Evolutionary conservation across 2,113 vertebrate species (phyloP), one percentile per base, ranked within the genome.

Genomic region (Oncorhynchus nerka): DNA sequence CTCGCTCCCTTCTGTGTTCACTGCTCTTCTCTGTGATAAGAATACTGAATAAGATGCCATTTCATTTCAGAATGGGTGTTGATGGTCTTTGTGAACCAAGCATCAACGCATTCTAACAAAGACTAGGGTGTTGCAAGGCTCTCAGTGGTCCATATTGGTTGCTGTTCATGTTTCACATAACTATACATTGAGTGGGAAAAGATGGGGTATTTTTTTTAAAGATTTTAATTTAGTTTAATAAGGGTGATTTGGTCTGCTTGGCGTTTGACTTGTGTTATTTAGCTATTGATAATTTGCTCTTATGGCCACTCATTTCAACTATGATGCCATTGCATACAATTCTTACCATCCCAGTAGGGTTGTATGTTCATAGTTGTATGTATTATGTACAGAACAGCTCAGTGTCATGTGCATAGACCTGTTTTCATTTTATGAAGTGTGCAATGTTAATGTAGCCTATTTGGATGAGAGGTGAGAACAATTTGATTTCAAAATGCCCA

Each of bases 21-120:
- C 73, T 81, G 74, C 83, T 87, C 89, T 84, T 55, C 85, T 90
- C 91, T 94, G 93, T 94, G 93, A 93, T 86, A 90, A 82, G 93
- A 94, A 94, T 93, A 93, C 93, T 91, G 93, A 94, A 90, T 91
- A 92, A 93, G 92, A 92, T 90, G 89, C 91, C 91, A 88, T 93
- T 92, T 93, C 91, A 92, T 93, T 92, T 93, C 87, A 92, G 88
- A 87, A 89, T 87, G 91, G 90, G 87, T 89, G 90, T 88, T 90
- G 89, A 92, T 86, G 83, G 77, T 84, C 92, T 92, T 92, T 93
- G 92, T 89, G 84, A 89, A 79, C 66, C 79, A 30, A 81, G 85
- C 85, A 68, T 75, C 74, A 75, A 80, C 78, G 78, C 75, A 66
- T 67, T 68, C 59, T 83, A 83, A 88, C 86, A 88, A 84, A 84